Evolutionary conservation across 2,888 invertebrate species (phyloP).

Genomic region (Griposia aprilina): DNA sequence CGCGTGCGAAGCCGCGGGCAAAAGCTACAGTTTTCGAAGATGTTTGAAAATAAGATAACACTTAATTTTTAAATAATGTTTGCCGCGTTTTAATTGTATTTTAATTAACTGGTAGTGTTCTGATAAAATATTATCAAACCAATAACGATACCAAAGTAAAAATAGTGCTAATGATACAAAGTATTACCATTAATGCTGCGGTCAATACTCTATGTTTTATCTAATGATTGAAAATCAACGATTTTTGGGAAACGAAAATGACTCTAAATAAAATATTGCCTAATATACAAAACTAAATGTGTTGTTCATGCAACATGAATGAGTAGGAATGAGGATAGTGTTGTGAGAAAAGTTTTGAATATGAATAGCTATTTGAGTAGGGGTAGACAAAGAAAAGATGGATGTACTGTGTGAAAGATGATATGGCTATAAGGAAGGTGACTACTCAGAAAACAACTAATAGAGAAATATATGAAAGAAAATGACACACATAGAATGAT

Average conservation of each 20-base stretch:
- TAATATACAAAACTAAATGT: neutral
- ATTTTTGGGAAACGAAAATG: neutral
- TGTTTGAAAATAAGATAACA: neutral
- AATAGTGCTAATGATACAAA: slow-evolving; percentile 30
- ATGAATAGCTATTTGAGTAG: neutral
- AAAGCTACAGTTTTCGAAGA: neutral
- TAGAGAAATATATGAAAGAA: too few relatives aligned
- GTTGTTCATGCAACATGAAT: neutral
- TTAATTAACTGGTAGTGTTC: slow-evolving; percentile 12
- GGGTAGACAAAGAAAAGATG: neutral
- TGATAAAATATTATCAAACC: slow-evolving; percentile 30
- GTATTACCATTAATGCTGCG: slow-evolving; percentile 17
- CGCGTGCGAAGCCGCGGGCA: too few relatives aligned
- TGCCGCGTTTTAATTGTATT: slow-evolving; percentile 16
- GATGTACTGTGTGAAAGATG: neutral
- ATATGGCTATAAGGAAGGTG: neutral
- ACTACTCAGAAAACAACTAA: too few relatives aligned
- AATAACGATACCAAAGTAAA: neutral
- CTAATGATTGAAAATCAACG: neutral
- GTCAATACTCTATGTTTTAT: slow-evolving; percentile 7
- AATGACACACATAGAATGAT: too few relatives aligned
- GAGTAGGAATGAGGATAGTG: neutral
- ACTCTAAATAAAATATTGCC: neutral
- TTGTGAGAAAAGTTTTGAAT: neutral
- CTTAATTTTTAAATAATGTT: neutral